phyloP scores from a whole-genome alignment of 2,797 vertebrate species.

The Australoheros facetus region DNA sequence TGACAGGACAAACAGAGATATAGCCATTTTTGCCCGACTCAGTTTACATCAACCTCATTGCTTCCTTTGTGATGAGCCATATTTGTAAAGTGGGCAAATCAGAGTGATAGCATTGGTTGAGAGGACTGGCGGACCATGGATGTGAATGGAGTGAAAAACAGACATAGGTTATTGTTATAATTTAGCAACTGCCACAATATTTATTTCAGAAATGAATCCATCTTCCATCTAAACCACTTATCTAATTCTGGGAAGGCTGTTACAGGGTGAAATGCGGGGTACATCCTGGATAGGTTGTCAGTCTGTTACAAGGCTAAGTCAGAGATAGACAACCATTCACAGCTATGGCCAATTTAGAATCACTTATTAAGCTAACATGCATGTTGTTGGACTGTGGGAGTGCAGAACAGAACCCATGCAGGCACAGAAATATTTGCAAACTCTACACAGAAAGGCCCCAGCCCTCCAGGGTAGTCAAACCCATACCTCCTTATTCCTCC shows the following conservation, averaged over 20 bases:
- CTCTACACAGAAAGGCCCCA: not conserved
- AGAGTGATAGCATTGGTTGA: not conserved
- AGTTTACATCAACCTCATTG: not conserved
- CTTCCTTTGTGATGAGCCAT: not conserved
- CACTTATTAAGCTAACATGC: not conserved
- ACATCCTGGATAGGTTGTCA: not conserved
- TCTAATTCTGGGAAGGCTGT: not conserved
- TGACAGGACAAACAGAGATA: not conserved
- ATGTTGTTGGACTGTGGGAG: not conserved
- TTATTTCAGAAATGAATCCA: too few species aligned
- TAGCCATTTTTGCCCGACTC: not conserved
- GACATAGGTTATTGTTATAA: too few species aligned
- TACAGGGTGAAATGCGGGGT: not conserved
- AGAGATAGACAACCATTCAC: not conserved
- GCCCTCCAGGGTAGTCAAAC: not conserved
- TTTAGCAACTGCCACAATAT: not conserved
- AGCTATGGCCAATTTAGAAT: not conserved
- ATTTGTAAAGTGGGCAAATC: not conserved
- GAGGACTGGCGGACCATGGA: not conserved
- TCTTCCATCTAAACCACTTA: too few species aligned
- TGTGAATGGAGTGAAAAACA: not conserved
- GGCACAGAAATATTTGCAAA: not conserved
- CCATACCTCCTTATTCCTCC: not conserved
- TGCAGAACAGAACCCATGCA: not conserved
- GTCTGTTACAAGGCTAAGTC: not conserved